A percentile compares a stretch with the other conserved stretches of the same genome.
Evolutionary conservation across 1,140 invertebrate genomes (phyloP).

Genomic region (Leptoteleia sp.): DNA sequence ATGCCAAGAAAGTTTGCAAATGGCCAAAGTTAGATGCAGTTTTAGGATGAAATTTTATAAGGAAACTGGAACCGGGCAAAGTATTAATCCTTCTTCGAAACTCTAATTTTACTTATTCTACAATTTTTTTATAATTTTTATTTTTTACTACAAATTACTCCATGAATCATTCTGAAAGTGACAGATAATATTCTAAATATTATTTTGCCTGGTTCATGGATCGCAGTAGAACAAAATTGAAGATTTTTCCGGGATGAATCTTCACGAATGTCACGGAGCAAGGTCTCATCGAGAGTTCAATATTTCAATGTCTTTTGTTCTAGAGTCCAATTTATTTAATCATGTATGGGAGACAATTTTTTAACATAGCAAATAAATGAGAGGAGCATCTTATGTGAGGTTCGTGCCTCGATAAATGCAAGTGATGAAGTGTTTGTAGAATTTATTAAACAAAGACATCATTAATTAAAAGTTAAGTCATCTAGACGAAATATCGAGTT

Average conservation of each 20-base stretch:
- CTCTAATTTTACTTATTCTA: background rate
- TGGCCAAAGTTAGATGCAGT: constrained; percentile 53
- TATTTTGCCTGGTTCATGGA: constrained; percentile 46
- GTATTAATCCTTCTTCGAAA: background rate
- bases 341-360: constrained; percentile 20
- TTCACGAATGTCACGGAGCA: constrained; percentile 2
- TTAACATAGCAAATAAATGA: constrained; percentile 12
- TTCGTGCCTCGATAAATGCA: constrained; percentile 15
- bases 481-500: constrained; percentile 46
- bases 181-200: background rate
- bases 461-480: constrained; percentile 27
- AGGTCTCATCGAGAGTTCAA: constrained; percentile 28
- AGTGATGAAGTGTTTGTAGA: constrained; percentile 31
- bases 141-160: background rate
- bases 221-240: constrained; percentile 24
- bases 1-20: constrained; percentile 57
- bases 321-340: constrained; percentile 45
- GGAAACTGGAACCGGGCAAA: constrained; percentile 22
- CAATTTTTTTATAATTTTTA: too few relatives aligned
- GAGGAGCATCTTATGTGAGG: constrained; percentile 4
- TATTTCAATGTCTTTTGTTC: constrained; percentile 21
- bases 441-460: too few relatives aligned
- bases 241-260: constrained; percentile 17
- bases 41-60: constrained; percentile 31
- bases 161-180: background rate